These are phyloP conservation scores for Uromys caudimaculatus DNA, from an alignment of 2,797 vertebrate species.

Conservation along the genomic window DNA sequence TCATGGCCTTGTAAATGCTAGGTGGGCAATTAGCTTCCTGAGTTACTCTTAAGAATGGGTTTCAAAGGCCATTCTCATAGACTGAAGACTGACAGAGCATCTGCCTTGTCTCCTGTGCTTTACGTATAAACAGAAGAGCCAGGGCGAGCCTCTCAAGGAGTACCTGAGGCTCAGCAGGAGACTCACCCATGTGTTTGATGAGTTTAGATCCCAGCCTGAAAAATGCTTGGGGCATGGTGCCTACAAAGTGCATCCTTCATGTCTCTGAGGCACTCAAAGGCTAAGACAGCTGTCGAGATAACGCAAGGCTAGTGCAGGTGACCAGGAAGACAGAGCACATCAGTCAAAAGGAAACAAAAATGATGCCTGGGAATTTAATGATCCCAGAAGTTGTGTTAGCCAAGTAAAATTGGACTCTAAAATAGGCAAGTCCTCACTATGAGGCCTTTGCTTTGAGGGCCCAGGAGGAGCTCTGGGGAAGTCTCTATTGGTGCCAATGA, in stretches of 20 bases:
- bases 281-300: not conserved
- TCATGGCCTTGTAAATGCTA: not conserved
- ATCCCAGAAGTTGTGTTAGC: not conserved
- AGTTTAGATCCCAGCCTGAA: not conserved
- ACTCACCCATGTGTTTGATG: not conserved
- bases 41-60: not conserved
- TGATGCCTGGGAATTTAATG: not conserved
- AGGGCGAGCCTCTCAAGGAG: not conserved
- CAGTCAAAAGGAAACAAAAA: not conserved
- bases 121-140: accelerated
- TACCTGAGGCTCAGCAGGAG: not conserved
- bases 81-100: not conserved
- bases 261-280: not conserved
- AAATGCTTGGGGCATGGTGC: not conserved
- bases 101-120: not conserved
- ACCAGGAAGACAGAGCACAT: not conserved
- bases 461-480: not conserved
- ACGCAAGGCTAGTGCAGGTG: not conserved
- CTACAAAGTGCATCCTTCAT: not conserved
- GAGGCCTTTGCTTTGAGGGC: not conserved
- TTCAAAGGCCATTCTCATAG: not conserved
- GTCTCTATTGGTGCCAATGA: not conserved
- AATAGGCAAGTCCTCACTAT: not conserved
- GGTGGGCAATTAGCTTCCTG: not conserved
- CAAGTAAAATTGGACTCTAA: not conserved